Evolutionary conservation across 2,888 invertebrate genomes (phyloP).

Genomic region (Dynastes tityus): DNA sequence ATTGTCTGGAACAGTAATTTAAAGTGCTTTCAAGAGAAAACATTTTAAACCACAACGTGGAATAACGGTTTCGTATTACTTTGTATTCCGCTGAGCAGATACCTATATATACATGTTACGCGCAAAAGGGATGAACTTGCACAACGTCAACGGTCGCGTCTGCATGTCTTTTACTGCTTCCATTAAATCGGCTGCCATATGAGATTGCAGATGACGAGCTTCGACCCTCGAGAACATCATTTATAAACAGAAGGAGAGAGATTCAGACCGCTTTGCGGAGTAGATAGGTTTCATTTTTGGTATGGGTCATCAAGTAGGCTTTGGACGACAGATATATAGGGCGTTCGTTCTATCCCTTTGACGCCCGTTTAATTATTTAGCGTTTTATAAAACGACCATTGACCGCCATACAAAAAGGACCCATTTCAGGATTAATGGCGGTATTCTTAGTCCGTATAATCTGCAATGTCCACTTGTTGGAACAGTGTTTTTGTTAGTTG

Average conservation of each 20-base stretch:
- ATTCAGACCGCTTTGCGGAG: background rate
- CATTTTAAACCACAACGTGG: background rate
- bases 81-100: background rate
- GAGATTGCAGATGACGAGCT: conserved; percentile 24
- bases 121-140: background rate
- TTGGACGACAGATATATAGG: conserved; percentile 10
- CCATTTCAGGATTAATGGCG: conserved; percentile 37
- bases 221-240: background rate
- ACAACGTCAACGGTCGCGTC: background rate
- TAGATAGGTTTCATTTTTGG: conserved; percentile 17
- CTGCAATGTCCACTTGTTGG: conserved; percentile 24
- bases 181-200: conserved; percentile 9
- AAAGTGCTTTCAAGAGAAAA: background rate
- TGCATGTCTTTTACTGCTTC: conserved; percentile 22
- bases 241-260: conserved; percentile 14
- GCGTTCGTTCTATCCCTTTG: conserved; percentile 35
- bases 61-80: background rate
- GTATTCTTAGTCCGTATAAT: conserved; percentile 20
- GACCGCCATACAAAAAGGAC: conserved; percentile 33
- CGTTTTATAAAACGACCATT: conserved; percentile 40
- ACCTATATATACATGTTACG: background rate
- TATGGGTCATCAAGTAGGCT: conserved; percentile 9
- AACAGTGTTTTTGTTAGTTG: conserved; percentile 21
- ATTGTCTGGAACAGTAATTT: background rate
- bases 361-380: conserved; percentile 34